Evolutionary conservation across 2,888 invertebrate genomes (phyloP).

Genomic region (Drosophila anomalipes): DNA sequence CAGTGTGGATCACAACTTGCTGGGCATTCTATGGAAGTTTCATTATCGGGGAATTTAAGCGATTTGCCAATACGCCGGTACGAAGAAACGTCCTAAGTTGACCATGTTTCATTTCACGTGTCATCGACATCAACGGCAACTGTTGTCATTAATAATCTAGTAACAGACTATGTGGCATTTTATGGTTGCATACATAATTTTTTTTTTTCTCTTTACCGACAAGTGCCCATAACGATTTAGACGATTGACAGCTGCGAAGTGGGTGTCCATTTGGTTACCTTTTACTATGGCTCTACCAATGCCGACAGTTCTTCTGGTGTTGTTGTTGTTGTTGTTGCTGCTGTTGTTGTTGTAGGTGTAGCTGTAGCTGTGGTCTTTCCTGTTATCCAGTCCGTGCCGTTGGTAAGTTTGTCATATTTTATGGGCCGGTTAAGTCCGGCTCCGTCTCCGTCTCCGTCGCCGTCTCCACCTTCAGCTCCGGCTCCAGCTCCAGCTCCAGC

Average conservation of each 20-base stretch:
- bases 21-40: background rate
- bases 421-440: constrained; percentile 71
- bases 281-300: constrained; percentile 38
- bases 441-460: constrained; percentile 34
- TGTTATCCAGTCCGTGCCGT: constrained; percentile 66
- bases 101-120: constrained; percentile 32
- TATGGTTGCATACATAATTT: constrained; percentile 48
- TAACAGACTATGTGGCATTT: constrained; percentile 64
- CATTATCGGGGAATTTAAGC: background rate
- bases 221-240: constrained; percentile 76
- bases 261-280: constrained; percentile 65
- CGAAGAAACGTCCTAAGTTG: background rate
- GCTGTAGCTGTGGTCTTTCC: constrained; percentile 54
- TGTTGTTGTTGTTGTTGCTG: constrained; percentile 13
- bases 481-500: constrained; percentile 18
- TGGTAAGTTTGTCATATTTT: constrained; percentile 77
- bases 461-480: background rate
- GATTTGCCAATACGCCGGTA: background rate
- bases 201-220: constrained; percentile 36
- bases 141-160: constrained; percentile 66
- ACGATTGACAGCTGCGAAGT: constrained; percentile 77
- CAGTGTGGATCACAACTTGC: background rate
- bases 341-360: constrained; percentile 22
- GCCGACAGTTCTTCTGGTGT: constrained; percentile 57
- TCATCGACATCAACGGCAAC: constrained; percentile 39